Base-by-base conservation (phyloP, 2,888 invertebrate species). In the Drosophila emarginata region DNA sequence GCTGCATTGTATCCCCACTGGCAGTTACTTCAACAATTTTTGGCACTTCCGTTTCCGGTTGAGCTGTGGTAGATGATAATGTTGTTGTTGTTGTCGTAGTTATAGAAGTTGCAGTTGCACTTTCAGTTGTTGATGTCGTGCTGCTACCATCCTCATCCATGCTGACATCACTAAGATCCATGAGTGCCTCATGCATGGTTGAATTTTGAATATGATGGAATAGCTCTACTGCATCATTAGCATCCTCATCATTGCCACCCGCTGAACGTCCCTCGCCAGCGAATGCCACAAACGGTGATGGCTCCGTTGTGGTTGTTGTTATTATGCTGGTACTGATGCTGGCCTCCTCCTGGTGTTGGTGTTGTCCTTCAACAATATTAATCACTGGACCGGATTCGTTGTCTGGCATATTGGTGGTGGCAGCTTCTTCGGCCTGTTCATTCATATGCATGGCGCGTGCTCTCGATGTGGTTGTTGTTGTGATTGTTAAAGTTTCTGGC, bases 111-210 rank as follows among this genome's bases (percentile, higher is more conserved):
- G 32, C 32, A 11, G 1, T 11, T 32, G 32, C 32, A 32, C 32
- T 32, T 32, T 32, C 32, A 9, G 32, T 61, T n/a, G 65, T 32
- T 26, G 72, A 23, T 26, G 45, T 63, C 39, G 45, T 64, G 40
- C 58, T 45, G 61, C 50, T 67, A 57, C 45, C 57, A 15, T 78
- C 82, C 40, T 78, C 95, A 78, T 95, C 95, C 93, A 96, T 94
- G 80, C 94, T 96, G 18, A 96, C 95, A 90, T 96, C 95, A 89
- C 96, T 96, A n/a, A 96, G 92, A 90, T 96, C 96, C 79, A 89
- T 87, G 36, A 89, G 71, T 28, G 88, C 79, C 32, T 83, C 80
- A 23, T 74, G 89, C 77, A 73, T 74, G 59, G 50, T 76, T 52
- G 66, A 70, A 74, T 80, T 84, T 64, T 75, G 77, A 6, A 54